Conservation (phyloP, 35 echinoderm and acorn worm species). For the Ptychodera flava region DNA sequence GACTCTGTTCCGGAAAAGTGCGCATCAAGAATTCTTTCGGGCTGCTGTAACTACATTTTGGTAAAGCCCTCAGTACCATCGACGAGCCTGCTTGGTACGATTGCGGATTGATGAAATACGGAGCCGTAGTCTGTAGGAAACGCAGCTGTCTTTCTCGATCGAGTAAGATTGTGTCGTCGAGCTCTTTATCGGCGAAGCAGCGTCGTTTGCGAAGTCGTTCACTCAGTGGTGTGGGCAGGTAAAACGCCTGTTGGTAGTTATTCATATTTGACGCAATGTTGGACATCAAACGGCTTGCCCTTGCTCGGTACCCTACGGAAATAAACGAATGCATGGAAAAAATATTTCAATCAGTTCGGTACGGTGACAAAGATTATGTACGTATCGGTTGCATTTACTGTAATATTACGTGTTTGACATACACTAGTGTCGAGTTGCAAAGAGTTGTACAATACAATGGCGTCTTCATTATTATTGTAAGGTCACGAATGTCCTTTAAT, state of each 20-base stretch:
- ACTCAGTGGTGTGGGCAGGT: slow-evolving; percentile 80
- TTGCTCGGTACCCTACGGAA: slow-evolving; percentile 5
- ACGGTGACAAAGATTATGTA: no score
- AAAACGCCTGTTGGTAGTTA: slow-evolving; percentile 52
- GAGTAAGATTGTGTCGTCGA: slow-evolving; percentile 71
- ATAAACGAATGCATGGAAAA: not conserved
- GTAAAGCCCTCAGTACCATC: not conserved
- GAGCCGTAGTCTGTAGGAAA: not conserved
- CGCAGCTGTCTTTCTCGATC: slow-evolving; percentile 77
- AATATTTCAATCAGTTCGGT: not conserved
- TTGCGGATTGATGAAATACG: not conserved
- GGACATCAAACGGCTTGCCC: not conserved
- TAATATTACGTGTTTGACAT: no score
- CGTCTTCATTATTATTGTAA: no score
- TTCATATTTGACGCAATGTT: not conserved
- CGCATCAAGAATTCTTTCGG: not conserved
- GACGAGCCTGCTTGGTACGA: not conserved
- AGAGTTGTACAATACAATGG: no score
- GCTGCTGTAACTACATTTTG: not conserved
- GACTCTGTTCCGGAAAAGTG: not conserved
- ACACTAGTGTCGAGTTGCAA: no score
- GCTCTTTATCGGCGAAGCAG: slow-evolving; percentile 88
- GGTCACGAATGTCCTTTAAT: no score
- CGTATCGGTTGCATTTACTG: no score
- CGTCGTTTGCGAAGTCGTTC: slow-evolving; percentile 94